These are phyloP conservation scores for Geodia barretti DNA, from an alignment of 37 sponge, comb jelly and placozoan genomes.

Conservation along the genomic window DNA sequence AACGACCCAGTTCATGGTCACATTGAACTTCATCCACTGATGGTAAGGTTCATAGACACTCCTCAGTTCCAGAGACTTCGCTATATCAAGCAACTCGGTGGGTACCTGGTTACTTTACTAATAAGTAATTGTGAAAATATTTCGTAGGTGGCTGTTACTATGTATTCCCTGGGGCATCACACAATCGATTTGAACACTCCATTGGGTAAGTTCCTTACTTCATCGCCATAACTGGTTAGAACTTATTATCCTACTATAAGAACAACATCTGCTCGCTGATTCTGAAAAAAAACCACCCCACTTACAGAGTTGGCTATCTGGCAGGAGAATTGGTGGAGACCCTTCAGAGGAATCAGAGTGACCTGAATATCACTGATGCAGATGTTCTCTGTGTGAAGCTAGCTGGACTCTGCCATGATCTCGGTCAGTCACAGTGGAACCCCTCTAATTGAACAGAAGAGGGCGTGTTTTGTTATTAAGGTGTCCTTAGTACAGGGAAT, in stretches of 20 bases:
- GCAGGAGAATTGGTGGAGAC: slow-evolving; percentile 88
- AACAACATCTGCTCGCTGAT: neutral
- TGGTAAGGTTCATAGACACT: slow-evolving; percentile 94
- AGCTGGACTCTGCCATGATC: slow-evolving; percentile 94
- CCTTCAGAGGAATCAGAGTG: slow-evolving; percentile 78
- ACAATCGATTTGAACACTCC: slow-evolving; percentile 96
- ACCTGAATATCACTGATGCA: slow-evolving; percentile 79
- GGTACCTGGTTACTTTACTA: neutral
- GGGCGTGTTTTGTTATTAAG: neutral
- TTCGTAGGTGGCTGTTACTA: slow-evolving; percentile 69
- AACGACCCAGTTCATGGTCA: slow-evolving; percentile 99
- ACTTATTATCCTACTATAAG: neutral
- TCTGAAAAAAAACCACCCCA: too few species aligned
- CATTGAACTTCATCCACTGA: slow-evolving; percentile 90
- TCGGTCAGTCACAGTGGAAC: slow-evolving; percentile 58
- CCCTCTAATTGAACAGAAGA: neutral
- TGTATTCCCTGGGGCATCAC: slow-evolving; percentile 93
- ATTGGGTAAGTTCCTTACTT: slow-evolving; percentile 73
- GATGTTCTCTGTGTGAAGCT: slow-evolving; percentile 96
- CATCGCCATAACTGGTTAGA: neutral
- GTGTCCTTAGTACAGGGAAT: too few species aligned
- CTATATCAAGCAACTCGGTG: slow-evolving; percentile 90
- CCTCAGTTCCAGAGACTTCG: slow-evolving; percentile 98
- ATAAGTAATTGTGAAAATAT: neutral
- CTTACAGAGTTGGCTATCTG: slow-evolving; percentile 80